phyloP scores from a whole-genome alignment of 1,140 invertebrate species.

The Anastatus disparis region DNA sequence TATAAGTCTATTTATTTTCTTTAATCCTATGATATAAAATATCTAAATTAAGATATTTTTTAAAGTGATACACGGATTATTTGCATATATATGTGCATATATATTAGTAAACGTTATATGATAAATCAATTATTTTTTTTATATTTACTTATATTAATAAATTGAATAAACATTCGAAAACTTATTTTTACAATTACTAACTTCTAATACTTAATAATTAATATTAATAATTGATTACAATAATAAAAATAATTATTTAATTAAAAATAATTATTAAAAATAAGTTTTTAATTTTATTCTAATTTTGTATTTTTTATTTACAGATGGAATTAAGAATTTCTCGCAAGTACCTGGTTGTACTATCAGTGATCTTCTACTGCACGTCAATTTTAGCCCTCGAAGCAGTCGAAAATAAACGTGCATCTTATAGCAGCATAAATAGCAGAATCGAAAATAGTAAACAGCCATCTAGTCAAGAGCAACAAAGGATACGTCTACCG shows the following conservation, averaged over 20 bases:
- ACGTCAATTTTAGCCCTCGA: slow-evolving; percentile 41
- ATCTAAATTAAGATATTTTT: no score
- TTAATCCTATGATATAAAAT: no score
- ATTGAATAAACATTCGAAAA: background rate
- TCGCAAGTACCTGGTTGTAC: slow-evolving; percentile 33
- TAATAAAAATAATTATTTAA: background rate
- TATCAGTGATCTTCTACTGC: slow-evolving; percentile 45
- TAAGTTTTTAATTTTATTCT: no score
- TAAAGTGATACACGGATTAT: no score
- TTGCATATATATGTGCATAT: no score
- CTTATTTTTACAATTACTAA: no score
- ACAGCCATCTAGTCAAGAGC: slow-evolving; percentile 44
- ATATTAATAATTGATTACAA: no score
- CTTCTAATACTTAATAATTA: no score
- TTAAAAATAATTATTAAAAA: background rate
- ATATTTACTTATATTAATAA: background rate
- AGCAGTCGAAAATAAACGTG: slow-evolving; percentile 7
- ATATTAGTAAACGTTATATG: background rate
- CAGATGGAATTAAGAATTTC: slow-evolving; percentile 55
- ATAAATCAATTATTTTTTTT: background rate
- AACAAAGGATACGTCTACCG: slow-evolving; percentile 24
- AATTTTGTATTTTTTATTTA: no score
- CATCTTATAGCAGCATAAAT: slow-evolving; percentile 13
- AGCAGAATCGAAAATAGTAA: background rate
- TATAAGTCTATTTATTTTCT: no score